Conservation (phyloP, 2,888 invertebrate genomes). For the Nomada flava region DNA sequence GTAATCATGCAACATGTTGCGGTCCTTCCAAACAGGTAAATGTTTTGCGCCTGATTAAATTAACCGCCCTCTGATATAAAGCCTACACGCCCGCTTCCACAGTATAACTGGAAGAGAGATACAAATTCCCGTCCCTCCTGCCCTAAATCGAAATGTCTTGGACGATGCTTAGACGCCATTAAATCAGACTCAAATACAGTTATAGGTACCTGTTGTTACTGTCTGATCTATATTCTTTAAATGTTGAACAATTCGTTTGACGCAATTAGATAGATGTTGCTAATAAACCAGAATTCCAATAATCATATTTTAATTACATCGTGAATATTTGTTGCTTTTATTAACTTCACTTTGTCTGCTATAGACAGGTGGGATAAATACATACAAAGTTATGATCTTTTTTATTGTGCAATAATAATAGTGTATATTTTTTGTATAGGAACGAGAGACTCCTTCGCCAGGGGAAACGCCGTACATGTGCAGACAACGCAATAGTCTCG, state of each 20-base stretch:
- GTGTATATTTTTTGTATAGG: slow-evolving; percentile 80
- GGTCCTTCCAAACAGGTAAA: slow-evolving; percentile 91
- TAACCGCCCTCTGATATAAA: slow-evolving; percentile 34
- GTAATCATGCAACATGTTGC: slow-evolving; percentile 95
- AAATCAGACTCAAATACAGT: slow-evolving; percentile 77
- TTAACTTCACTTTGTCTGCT: too few relatives aligned
- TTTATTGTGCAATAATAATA: background rate
- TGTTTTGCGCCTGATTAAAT: slow-evolving; percentile 9
- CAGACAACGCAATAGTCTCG: slow-evolving; percentile 90
- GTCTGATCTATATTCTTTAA: background rate
- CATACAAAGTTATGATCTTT: background rate
- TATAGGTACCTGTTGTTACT: slow-evolving; percentile 68
- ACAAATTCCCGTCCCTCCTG: slow-evolving; percentile 62
- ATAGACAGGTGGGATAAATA: too few relatives aligned
- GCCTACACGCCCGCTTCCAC: slow-evolving; percentile 53
- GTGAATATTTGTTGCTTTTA: too few relatives aligned
- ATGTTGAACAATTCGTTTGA: background rate
- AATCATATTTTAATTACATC: too few relatives aligned
- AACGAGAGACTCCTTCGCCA: slow-evolving; percentile 90
- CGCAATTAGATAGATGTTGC: background rate
- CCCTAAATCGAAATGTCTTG: slow-evolving; percentile 74
- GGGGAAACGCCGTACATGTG: slow-evolving; percentile 92
- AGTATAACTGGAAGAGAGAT: slow-evolving; percentile 75
- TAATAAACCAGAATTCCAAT: background rate
- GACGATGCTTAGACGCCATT: slow-evolving; percentile 76